Evolutionary conservation across 2,797 vertebrate species (phyloP).

Genomic region (Dallia pectoralis): DNA sequence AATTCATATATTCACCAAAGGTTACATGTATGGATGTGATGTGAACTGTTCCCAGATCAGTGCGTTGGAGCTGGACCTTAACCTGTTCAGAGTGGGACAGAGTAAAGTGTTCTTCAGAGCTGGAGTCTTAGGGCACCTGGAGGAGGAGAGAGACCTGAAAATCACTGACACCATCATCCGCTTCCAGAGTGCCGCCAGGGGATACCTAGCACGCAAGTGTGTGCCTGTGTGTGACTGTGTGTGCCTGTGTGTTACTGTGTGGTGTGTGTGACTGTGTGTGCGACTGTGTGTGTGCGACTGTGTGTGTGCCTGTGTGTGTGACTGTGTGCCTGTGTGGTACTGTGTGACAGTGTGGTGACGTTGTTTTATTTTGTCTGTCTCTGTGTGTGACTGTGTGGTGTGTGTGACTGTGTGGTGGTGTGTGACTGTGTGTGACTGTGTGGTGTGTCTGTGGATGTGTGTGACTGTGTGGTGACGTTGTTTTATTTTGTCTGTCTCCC

Average conservation of each 20-base stretch:
- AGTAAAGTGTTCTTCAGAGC: slow-evolving; percentile 94
- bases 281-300: background rate
- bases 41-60: slow-evolving; percentile 70
- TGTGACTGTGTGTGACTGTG: slow-evolving; percentile 13
- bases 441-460: background rate
- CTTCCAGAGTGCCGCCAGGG: slow-evolving; percentile 86
- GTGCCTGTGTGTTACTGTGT: too few relatives aligned
- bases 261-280: too few relatives aligned
- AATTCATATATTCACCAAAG: background rate
- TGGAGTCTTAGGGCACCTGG: slow-evolving; percentile 86
- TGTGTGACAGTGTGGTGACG: background rate
- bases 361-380: too few relatives aligned
- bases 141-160: slow-evolving; percentile 90
- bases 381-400: too few relatives aligned
- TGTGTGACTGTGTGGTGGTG: too few relatives aligned
- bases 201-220: slow-evolving; percentile 86
- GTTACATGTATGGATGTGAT: background rate
- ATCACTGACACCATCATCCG: slow-evolving; percentile 92
- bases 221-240: slow-evolving; percentile 23
- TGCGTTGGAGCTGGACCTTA: slow-evolving; percentile 85
- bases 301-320: background rate
- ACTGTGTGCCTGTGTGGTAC: background rate
- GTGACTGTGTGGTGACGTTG: background rate
- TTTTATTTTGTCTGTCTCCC: slow-evolving; percentile 68
- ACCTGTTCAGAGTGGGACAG: slow-evolving; percentile 89